A percentile compares a stretch with the other conserved stretches of the same genome.
Evolutionary conservation across 1,140 invertebrate genomes (phyloP).

Genomic region (Ips typographus): DNA sequence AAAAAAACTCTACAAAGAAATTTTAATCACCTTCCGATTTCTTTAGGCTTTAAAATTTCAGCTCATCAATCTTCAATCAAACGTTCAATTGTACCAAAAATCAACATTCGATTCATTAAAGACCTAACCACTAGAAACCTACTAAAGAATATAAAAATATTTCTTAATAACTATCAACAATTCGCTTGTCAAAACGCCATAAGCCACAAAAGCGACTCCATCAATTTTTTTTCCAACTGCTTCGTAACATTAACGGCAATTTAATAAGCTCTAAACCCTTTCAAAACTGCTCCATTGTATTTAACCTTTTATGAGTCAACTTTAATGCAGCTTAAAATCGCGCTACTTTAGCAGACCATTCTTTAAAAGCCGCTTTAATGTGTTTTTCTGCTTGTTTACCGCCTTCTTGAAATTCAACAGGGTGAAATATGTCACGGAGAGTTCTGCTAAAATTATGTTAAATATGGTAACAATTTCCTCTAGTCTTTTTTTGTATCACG

Average conservation of each 20-base stretch:
- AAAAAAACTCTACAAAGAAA: no score
- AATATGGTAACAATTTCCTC: constrained; percentile 8
- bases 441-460: neutral
- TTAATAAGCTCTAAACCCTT: constrained; percentile 19
- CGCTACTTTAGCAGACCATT: constrained; percentile 8
- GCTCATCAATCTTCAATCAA: neutral
- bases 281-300: constrained; percentile 14
- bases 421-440: no score
- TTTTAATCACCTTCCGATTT: no score
- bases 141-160: no score
- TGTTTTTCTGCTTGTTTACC: neutral
- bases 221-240: neutral
- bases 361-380: constrained; percentile 22
- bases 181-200: neutral
- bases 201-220: neutral
- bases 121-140: no score
- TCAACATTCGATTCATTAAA: neutral
- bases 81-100: neutral
- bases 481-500: neutral
- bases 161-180: neutral
- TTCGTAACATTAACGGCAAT: constrained; percentile 12
- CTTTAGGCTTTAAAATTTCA: no score
- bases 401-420: no score
- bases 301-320: constrained; percentile 28
- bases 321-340: constrained; percentile 30